Evolutionary conservation across 2,113 vertebrate species (phyloP).

Genomic region (Penelope pileata): DNA sequence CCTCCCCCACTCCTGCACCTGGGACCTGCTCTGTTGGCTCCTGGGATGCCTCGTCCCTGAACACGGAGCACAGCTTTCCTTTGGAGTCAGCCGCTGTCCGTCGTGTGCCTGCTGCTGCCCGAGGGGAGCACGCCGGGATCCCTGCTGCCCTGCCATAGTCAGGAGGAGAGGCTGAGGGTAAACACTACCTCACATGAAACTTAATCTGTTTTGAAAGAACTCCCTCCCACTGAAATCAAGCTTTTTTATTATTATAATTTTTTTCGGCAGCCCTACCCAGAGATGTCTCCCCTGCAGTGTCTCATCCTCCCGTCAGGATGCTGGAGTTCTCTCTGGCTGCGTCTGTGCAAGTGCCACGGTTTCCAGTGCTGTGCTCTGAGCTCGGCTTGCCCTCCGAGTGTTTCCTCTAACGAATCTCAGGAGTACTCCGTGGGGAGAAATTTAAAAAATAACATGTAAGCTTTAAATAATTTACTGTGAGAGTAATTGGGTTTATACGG

Average conservation of each 20-base stretch:
- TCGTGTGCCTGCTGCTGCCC: background rate
- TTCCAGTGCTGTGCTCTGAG: constrained; percentile 31
- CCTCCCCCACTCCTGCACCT: fast-evolving
- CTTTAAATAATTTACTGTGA: constrained; percentile 77
- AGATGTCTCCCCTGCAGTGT: background rate
- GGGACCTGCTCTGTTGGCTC: background rate
- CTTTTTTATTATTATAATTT: fast-evolving
- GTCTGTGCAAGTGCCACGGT: constrained; percentile 23
- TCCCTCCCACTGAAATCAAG: background rate
- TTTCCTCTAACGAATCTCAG: constrained; percentile 40
- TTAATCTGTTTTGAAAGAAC: constrained; percentile 42
- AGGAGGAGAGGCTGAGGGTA: background rate
- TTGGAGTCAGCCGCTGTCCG: fast-evolving
- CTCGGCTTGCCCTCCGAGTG: constrained; percentile 24
- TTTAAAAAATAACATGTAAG: constrained; percentile 68
- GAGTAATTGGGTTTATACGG: constrained; percentile 73
- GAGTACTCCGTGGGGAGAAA: constrained; percentile 45
- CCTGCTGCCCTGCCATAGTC: background rate
- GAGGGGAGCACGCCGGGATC: background rate
- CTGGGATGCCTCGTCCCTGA: background rate
- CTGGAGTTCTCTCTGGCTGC: background rate
- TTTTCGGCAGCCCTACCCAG: background rate
- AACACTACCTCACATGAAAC: constrained; percentile 33
- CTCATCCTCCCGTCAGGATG: background rate
- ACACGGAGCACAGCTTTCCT: background rate